These are phyloP conservation scores for Psilopogon haemacephalus DNA, from an alignment of 2,113 vertebrate genomes.

Conservation along the genomic window DNA sequence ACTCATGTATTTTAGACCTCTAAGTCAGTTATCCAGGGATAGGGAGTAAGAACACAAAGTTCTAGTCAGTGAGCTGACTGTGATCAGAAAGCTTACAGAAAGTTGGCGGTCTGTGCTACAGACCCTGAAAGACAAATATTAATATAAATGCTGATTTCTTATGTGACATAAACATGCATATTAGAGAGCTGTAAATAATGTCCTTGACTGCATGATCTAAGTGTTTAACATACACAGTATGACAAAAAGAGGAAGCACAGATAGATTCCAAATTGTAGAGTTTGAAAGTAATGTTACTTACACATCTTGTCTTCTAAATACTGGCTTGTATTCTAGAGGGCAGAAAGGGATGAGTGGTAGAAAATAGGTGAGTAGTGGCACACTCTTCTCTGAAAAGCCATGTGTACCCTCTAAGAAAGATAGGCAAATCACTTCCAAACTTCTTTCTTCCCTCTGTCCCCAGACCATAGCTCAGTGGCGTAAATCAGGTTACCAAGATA, in stretches of 20 bases:
- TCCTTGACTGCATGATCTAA: not conserved
- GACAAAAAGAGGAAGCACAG: not conserved
- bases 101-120: accelerated
- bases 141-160: not conserved
- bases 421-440: not conserved
- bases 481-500: slow-evolving; percentile 94
- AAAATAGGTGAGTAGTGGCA: not conserved
- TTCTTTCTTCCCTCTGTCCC: slow-evolving; percentile 51
- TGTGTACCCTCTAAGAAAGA: not conserved
- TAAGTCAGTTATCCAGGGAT: not conserved
- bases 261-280: not conserved
- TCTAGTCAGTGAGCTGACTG: not conserved
- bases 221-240: not conserved
- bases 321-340: not conserved
- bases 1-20: not conserved
- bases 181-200: not conserved
- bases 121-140: not conserved
- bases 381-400: not conserved
- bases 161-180: not conserved
- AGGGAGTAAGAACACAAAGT: not conserved
- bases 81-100: not conserved
- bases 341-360: not conserved
- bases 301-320: not conserved
- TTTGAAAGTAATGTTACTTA: not conserved
- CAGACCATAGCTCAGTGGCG: slow-evolving; percentile 97